Percentiles rank a stretch among this genome's conserved stretches.
These are phyloP conservation scores for Mormyrus hasselquistii DNA, from an alignment of 2,797 vertebrate species.

Conservation along the genomic window DNA sequence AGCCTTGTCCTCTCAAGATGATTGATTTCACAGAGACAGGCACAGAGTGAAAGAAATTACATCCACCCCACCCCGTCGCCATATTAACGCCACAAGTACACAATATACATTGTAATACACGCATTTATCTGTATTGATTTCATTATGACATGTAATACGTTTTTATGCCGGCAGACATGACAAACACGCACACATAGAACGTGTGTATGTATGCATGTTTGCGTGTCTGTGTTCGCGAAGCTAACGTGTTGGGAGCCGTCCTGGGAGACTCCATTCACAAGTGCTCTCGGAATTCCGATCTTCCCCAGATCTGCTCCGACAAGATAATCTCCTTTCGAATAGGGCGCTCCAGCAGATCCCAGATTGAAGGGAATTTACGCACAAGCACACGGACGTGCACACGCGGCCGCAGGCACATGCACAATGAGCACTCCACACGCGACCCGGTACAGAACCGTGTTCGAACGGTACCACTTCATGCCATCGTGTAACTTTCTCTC, in stretches of 20 bases:
- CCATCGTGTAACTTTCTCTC: neutral
- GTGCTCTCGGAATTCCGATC: slow-evolving; percentile 14
- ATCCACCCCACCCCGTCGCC: neutral
- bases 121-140: neutral
- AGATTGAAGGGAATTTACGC: neutral
- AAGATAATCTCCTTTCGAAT: slow-evolving; percentile 10
- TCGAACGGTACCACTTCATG: neutral
- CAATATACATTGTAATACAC: neutral
- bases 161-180: neutral
- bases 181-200: neutral
- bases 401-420: neutral
- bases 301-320: slow-evolving; percentile 10
- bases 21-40: neutral
- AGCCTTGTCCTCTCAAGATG: neutral
- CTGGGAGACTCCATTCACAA: slow-evolving; percentile 7
- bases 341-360: neutral
- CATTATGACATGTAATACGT: neutral
- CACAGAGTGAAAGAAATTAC: neutral
- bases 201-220: neutral
- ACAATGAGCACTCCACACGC: neutral
- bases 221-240: neutral
- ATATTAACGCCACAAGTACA: neutral
- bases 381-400: neutral
- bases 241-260: slow-evolving; percentile 1
- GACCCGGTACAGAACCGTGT: neutral